phyloP scores from a whole-genome alignment of 2,797 vertebrate genomes.

The Neomorphus geoffroyi region DNA sequence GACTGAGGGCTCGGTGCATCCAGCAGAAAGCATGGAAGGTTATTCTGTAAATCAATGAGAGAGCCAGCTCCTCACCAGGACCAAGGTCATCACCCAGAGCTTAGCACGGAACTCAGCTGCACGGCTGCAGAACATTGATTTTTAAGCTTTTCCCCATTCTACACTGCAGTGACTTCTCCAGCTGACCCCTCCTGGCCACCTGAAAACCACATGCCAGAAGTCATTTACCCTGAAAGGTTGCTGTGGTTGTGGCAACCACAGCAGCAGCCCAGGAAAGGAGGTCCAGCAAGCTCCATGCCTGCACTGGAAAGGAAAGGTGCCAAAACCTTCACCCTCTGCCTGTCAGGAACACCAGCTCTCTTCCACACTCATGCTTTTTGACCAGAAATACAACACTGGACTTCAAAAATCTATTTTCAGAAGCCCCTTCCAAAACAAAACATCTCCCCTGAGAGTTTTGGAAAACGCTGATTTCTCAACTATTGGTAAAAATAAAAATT shows the following conservation, averaged over 20 bases:
- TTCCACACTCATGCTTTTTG: neutral
- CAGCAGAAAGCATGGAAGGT: neutral
- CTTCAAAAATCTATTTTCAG: neutral
- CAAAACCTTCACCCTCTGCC: neutral
- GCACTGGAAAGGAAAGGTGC: neutral
- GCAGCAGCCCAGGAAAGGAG: neutral
- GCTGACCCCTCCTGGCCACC: neutral
- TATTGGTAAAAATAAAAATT: neutral
- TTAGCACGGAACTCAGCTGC: neutral
- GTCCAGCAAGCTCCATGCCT: neutral
- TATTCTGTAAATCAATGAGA: neutral
- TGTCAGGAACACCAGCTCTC: neutral
- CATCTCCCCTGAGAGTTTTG: neutral
- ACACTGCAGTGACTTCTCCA: neutral
- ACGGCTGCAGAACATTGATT: neutral
- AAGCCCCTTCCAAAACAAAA: neutral
- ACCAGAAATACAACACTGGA: neutral
- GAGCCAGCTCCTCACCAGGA: neutral
- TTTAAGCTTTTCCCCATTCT: neutral
- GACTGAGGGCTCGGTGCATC: neutral
- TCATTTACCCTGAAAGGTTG: neutral
- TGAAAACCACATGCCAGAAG: neutral
- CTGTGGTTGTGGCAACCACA: neutral
- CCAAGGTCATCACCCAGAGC: neutral
- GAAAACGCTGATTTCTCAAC: neutral